A percentile compares a stretch with the other conserved stretches of the same genome.
phyloP scores from a whole-genome alignment of 2,797 vertebrate genomes.

The Masticophis lateralis region DNA sequence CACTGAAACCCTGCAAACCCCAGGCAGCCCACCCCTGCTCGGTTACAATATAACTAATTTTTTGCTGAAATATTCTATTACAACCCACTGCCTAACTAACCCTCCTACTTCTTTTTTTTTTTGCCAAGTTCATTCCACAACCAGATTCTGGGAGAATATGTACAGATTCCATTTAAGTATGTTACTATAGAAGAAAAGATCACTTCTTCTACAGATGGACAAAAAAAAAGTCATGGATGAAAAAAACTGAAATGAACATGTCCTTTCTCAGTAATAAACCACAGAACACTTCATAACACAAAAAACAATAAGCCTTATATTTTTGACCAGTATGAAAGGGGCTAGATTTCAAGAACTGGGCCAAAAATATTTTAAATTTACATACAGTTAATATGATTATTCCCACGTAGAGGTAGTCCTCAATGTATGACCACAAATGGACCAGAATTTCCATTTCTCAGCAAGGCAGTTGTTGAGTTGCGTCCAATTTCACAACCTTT shows the following conservation, averaged over 20 bases:
- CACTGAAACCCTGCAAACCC: no score
- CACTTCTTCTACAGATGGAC: not conserved
- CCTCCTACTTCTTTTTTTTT: not conserved
- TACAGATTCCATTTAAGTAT: not conserved
- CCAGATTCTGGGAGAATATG: not conserved
- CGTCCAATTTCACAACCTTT: not conserved
- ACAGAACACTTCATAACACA: not conserved
- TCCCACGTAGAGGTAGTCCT: not conserved
- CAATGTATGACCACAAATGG: not conserved
- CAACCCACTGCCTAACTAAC: not conserved
- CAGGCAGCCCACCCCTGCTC: no score
- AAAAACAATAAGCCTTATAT: not conserved
- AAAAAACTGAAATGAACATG: not conserved
- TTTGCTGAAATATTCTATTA: not conserved
- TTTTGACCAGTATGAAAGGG: not conserved
- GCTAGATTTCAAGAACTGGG: not conserved
- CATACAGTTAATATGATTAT: not conserved
- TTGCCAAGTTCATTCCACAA: not conserved
- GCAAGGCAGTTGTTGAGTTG: not conserved
- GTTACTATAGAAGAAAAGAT: not conserved
- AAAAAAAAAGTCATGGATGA: not conserved
- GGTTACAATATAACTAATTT: not conserved
- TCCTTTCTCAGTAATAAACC: not conserved
- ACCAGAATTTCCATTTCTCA: not conserved
- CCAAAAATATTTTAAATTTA: not conserved